phyloP scores from a whole-genome alignment of 2,797 vertebrate species.

The Aulostomus chinensis region DNA sequence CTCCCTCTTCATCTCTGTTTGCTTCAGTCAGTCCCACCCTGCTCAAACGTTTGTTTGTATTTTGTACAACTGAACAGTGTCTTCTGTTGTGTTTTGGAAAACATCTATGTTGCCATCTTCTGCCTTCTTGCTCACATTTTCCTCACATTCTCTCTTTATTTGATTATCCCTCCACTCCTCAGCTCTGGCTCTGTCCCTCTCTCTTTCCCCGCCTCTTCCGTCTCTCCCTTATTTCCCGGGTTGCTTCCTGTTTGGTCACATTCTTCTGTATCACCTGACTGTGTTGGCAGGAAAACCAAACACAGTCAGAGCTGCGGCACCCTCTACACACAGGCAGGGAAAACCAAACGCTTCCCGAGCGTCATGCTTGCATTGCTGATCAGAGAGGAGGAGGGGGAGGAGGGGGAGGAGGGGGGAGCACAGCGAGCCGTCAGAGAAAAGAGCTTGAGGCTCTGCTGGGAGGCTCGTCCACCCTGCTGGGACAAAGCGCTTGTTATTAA shows the following conservation, averaged over 20 bases:
- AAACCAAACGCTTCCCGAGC: constrained; percentile 33
- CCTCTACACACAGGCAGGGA: constrained; percentile 24
- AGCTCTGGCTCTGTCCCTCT: no score
- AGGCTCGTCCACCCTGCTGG: constrained; percentile 16
- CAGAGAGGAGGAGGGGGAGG: background rate
- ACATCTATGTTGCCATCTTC: background rate
- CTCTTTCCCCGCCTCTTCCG: constrained; percentile 2
- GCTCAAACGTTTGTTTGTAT: no score
- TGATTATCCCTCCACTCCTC: no score
- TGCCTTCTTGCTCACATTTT: background rate
- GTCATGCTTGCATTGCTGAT: background rate
- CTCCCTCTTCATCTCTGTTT: background rate
- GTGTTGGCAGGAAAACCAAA: constrained; percentile 65
- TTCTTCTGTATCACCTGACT: constrained; percentile 70
- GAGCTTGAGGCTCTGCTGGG: constrained; percentile 10
- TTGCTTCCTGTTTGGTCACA: constrained; percentile 75
- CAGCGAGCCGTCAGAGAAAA: no score
- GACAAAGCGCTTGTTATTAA: constrained; percentile 14
- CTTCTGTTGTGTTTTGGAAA: no score
- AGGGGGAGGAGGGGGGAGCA: background rate
- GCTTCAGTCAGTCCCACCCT: no score
- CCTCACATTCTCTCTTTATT: constrained; percentile 32
- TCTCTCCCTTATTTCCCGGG: constrained; percentile 9
- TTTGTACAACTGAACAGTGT: no score
- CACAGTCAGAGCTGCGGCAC: constrained; percentile 49